phyloP scores from a whole-genome alignment of 1,140 invertebrate genomes.

The Musca domestica region DNA sequence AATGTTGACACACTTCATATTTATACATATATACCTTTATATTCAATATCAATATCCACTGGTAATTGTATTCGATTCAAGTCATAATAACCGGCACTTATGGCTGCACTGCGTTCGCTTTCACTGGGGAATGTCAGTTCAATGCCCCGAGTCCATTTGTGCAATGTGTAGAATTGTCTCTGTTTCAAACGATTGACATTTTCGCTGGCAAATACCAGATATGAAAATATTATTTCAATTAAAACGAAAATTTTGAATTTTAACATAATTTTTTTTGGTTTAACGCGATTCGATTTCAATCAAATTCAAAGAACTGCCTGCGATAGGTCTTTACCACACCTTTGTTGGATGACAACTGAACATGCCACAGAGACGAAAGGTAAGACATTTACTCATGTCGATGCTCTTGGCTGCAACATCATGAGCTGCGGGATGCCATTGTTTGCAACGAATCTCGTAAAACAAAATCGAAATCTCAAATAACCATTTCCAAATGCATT shows the following conservation, averaged over 20 bases:
- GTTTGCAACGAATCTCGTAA: too few species aligned
- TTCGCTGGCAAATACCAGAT: too few species aligned
- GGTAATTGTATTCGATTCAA: slow-evolving; percentile 61
- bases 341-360: slow-evolving; percentile 12
- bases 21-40: slow-evolving; percentile 45
- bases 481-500: too few species aligned
- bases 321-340: slow-evolving; percentile 20
- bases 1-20: not conserved
- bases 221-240: too few species aligned
- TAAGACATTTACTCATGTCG: too few species aligned
- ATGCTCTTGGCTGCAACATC: too few species aligned
- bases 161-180: slow-evolving; percentile 42
- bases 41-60: slow-evolving; percentile 70
- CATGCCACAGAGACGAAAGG: too few species aligned
- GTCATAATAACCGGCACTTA: slow-evolving; percentile 57
- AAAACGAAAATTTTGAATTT: too few species aligned
- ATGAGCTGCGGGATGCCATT: too few species aligned
- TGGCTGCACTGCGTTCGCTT: slow-evolving; percentile 54
- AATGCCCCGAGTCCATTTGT: slow-evolving; percentile 59
- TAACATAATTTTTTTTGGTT: not conserved
- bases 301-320: not conserved
- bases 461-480: too few species aligned
- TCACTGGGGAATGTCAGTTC: slow-evolving; percentile 61
- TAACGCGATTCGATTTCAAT: not conserved
- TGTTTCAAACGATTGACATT: not conserved